Base-by-base conservation (phyloP, 2,888 invertebrate genomes). In the Apeira syringaria region DNA sequence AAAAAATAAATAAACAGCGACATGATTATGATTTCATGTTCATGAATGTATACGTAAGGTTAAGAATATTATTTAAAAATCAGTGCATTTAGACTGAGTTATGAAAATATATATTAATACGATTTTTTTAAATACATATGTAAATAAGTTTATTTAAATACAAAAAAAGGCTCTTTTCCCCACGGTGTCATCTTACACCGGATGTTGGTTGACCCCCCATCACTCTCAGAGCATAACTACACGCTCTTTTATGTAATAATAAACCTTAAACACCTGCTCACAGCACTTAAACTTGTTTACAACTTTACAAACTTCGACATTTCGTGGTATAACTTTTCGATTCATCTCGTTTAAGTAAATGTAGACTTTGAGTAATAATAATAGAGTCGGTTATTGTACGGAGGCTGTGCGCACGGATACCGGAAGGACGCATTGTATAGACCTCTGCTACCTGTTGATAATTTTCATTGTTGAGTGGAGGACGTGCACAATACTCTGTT, bases 401-500 rank as follows among this genome's bases (percentile, higher is more conserved):
- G 30, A n/a, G 1, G 5, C 12, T 20, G 12, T 28, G 11, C 39
- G 50, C 59, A 74, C 68, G 75, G 71, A 80, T 79, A 75, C 87
- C 85, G 88, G 88, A 88, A 88, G 87, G 72, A 81, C 74, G 73
- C 68, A 78, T 82, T 86, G 80, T 79, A 59, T 74, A 68, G 67
- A 69, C 69, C 70, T 78, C 77, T 67, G 76, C 84, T 88, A 88
- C 88, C 88, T 88, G 88, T 86, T 84, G 85, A 81, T 85, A 82
- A 84, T 82, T 70, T 74, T 72, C 71, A 76, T 81, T 81, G 84
- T 83, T n/a, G 68, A 69, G 68, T 61, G 63, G 69, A 69, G 68
- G 69, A 64, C 70, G 69, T 63, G 69, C 70, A 79, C 80, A 83
- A 81, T 82, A 68, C 65, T 56, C 32, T 63, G 65, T 66, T 64